phyloP scores from a whole-genome alignment of 1,140 invertebrate species.

The Temnothorax curvispinosus region DNA sequence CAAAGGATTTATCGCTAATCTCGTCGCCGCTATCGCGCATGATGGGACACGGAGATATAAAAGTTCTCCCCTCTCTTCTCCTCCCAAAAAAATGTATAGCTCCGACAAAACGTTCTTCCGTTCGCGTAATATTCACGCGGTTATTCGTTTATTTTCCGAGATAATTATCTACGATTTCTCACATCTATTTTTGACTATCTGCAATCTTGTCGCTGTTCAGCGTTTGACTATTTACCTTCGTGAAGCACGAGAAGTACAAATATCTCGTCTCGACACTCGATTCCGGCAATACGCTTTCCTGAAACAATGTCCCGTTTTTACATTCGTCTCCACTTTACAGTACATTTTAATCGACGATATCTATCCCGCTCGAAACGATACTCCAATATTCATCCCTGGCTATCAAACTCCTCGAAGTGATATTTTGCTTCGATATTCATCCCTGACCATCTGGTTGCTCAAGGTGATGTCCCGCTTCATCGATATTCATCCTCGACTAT shows the following conservation, averaged over 20 bases:
- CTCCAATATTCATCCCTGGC: neutral
- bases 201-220: neutral
- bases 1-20: slow-evolving; percentile 53
- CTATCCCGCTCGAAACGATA: neutral
- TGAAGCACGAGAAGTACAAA: too few species aligned
- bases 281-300: too few species aligned
- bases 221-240: neutral
- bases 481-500: slow-evolving; percentile 16
- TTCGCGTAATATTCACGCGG: slow-evolving; percentile 8
- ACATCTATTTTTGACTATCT: neutral
- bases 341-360: neutral
- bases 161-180: neutral
- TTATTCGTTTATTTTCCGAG: slow-evolving; percentile 19
- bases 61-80: neutral
- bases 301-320: neutral
- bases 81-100: neutral
- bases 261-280: too few species aligned
- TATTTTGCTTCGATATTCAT: slow-evolving; percentile 9
- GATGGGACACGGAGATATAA: slow-evolving; percentile 18
- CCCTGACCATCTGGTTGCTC: neutral
- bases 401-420: neutral
- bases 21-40: slow-evolving; percentile 34
- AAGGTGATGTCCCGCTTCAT: slow-evolving; percentile 5
- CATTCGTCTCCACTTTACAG: neutral
- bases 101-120: slow-evolving; percentile 12